These are phyloP conservation scores for Ophioninae sp. DNA, from an alignment of 2,888 invertebrate species.

Conservation along the genomic window DNA sequence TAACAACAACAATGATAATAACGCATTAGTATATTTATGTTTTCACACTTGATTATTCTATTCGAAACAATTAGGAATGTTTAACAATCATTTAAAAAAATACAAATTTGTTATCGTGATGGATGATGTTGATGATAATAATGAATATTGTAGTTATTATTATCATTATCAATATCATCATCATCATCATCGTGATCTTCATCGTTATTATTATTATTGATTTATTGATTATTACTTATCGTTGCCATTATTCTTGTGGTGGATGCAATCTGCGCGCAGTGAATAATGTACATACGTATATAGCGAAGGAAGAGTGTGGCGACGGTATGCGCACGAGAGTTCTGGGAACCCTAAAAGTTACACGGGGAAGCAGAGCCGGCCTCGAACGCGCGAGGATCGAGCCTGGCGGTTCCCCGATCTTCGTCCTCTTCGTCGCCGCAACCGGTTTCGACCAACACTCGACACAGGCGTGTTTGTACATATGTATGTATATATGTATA, in stretches of 20 bases:
- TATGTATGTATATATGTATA: neutral
- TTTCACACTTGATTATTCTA: too few relatives aligned
- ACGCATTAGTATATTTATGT: too few relatives aligned
- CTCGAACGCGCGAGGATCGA: slow-evolving; percentile 38
- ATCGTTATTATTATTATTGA: neutral
- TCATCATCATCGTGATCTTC: neutral
- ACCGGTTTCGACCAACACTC: slow-evolving; percentile 75
- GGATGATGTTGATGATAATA: too few relatives aligned
- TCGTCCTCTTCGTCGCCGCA: slow-evolving; percentile 56
- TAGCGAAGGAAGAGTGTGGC: slow-evolving; percentile 12
- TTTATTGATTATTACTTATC: neutral
- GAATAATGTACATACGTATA: slow-evolving; percentile 5
- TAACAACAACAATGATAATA: too few relatives aligned
- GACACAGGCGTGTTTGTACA: slow-evolving; percentile 70
- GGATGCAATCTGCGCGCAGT: slow-evolving; percentile 12
- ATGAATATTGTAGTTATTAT: neutral
- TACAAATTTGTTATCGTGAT: too few relatives aligned
- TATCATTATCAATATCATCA: neutral
- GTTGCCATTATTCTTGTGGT: slow-evolving; percentile 8
- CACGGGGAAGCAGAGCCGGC: slow-evolving; percentile 23
- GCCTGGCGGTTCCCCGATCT: slow-evolving; percentile 31
- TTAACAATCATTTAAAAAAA: too few relatives aligned
- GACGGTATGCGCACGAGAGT: slow-evolving; percentile 47
- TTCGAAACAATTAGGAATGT: too few relatives aligned
- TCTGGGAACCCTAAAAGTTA: slow-evolving; percentile 63